These are phyloP conservation scores for Crossocerus cetratus DNA, from an alignment of 2,888 invertebrate species.

Conservation along the genomic window DNA sequence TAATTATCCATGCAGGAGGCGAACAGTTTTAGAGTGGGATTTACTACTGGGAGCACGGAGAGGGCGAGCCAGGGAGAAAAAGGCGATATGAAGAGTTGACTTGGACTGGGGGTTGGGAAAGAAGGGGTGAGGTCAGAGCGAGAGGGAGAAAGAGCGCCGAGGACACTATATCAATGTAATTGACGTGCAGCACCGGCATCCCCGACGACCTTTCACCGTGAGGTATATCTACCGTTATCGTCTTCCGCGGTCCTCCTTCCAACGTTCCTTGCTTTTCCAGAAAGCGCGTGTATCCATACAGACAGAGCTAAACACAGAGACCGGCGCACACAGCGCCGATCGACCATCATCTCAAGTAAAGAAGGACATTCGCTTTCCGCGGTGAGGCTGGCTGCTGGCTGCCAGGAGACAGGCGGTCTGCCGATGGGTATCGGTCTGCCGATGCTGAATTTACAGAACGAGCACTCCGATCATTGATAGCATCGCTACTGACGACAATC, in stretches of 20 bases:
- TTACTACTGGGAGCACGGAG: conserved; percentile 35
- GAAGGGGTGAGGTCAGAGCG: conserved; percentile 24
- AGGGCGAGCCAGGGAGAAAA: conserved; percentile 15
- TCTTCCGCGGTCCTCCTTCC: conserved; percentile 51
- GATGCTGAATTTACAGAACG: conserved; percentile 31
- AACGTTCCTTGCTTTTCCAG: conserved; percentile 50
- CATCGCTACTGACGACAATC: conserved; percentile 25
- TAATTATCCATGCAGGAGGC: conserved; percentile 25
- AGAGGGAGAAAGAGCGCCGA: conserved; percentile 29
- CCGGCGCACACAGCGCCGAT: conserved; percentile 31
- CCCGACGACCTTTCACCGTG: conserved; percentile 63
- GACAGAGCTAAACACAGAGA: no score
- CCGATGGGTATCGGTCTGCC: conserved; percentile 44
- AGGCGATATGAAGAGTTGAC: conserved; percentile 42
- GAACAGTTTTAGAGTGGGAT: conserved; percentile 27
- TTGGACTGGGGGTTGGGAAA: conserved; percentile 14
- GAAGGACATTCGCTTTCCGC: conserved; percentile 22
- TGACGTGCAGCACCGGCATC: conserved; percentile 60
- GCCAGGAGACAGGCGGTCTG: not conserved
- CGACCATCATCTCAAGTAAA: conserved; percentile 42
- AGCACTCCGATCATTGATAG: conserved; percentile 23
- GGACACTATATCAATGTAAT: conserved; percentile 66
- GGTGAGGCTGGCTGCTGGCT: not conserved
- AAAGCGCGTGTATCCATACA: conserved; percentile 35
- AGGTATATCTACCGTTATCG: conserved; percentile 62